Percentiles rank a stretch among this genome's conserved stretches.
phyloP scores from a whole-genome alignment of 2,797 vertebrate species.

The Siniperca obscura region DNA sequence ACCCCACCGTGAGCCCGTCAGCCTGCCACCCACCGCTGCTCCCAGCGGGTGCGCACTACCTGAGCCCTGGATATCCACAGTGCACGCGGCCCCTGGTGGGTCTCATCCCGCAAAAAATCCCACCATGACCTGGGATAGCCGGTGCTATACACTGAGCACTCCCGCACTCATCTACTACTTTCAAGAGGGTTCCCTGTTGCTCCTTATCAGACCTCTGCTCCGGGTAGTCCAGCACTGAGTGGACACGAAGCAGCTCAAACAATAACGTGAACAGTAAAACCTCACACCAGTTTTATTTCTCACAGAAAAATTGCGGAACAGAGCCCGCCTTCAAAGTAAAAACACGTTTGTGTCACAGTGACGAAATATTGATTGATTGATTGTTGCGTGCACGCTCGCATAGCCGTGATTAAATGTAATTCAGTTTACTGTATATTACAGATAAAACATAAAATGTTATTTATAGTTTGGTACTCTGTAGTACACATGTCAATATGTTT shows the following conservation, averaged over 20 bases:
- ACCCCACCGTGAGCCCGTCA: slow-evolving; percentile 11
- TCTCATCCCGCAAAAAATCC: slow-evolving; percentile 58
- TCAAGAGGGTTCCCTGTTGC: neutral
- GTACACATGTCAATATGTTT: rapidly evolving
- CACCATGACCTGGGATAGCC: neutral
- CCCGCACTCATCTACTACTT: slow-evolving; percentile 10
- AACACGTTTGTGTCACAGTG: neutral
- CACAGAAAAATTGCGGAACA: neutral
- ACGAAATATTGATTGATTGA: neutral
- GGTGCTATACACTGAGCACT: neutral
- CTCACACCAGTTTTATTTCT: slow-evolving; percentile 11
- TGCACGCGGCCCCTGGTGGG: slow-evolving; percentile 23
- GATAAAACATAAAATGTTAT: rapidly evolving
- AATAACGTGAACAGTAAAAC: neutral
- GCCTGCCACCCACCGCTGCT: slow-evolving; percentile 19
- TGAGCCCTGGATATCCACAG: slow-evolving; percentile 38
- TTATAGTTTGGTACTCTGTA: rapidly evolving
- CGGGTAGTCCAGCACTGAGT: neutral
- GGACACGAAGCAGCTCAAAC: slow-evolving; percentile 17
- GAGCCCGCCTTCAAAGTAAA: slow-evolving; percentile 42
- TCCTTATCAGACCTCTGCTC: slow-evolving; percentile 7
- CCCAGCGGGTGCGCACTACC: slow-evolving; percentile 38
- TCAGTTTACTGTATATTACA: neutral
- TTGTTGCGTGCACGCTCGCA: rapidly evolving
- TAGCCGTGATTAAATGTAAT: rapidly evolving